Evolutionary conservation across 2,797 vertebrate species (phyloP).

Genomic region (Antennarius maculatus): DNA sequence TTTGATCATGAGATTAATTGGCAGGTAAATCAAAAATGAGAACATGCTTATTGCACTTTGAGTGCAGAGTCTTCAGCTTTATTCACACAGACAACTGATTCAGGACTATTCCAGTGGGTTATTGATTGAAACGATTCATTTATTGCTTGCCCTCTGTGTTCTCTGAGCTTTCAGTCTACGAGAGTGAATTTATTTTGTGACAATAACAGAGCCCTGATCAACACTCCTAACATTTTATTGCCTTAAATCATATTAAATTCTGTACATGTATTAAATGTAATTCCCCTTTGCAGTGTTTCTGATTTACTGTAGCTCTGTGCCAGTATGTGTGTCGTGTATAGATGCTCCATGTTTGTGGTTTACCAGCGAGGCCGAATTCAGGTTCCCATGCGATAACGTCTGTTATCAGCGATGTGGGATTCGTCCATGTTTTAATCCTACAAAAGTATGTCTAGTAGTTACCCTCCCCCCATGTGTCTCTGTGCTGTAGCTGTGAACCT

Average conservation of each 20-base stretch:
- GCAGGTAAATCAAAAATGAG: too few relatives aligned
- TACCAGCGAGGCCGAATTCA: background rate
- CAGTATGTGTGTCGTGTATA: slow-evolving; percentile 32
- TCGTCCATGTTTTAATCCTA: background rate
- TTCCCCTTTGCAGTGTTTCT: slow-evolving; percentile 20
- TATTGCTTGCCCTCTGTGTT: slow-evolving; percentile 4
- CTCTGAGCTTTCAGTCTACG: slow-evolving; percentile 2
- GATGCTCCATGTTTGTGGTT: slow-evolving; percentile 30
- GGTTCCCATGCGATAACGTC: slow-evolving; percentile 8
- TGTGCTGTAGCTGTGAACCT: slow-evolving; percentile 47
- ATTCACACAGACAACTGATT: slow-evolving; percentile 16
- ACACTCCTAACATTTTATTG: slow-evolving; percentile 8
- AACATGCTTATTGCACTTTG: too few relatives aligned
- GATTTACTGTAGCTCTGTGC: slow-evolving; percentile 34
- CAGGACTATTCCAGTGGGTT: slow-evolving; percentile 7
- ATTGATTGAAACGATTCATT: slow-evolving; percentile 18
- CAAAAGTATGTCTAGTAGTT: slow-evolving; percentile 15
- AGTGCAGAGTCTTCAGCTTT: slow-evolving; percentile 26
- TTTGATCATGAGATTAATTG: too few relatives aligned
- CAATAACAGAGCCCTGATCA: slow-evolving; percentile 38
- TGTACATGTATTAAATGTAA: slow-evolving; percentile 47
- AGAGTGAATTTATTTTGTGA: slow-evolving; percentile 16
- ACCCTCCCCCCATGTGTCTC: background rate
- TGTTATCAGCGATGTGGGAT: slow-evolving; percentile 4
- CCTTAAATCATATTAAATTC: slow-evolving; percentile 26